Percentiles rank a stretch among this genome's conserved stretches.
Evolutionary conservation across 2,113 vertebrate species (phyloP).

Genomic region (Stegastes partitus): DNA sequence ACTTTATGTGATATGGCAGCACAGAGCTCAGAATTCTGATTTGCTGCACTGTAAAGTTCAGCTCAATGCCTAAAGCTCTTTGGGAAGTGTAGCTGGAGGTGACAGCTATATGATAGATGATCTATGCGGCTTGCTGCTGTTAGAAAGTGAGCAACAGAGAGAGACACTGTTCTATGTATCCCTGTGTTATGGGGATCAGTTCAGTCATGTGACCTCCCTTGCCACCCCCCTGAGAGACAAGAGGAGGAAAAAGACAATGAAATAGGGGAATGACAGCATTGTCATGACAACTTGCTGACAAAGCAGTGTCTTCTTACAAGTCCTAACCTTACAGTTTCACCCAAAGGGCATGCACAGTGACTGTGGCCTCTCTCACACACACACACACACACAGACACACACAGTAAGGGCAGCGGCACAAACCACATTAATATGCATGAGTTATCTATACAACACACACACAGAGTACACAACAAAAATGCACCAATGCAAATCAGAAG

Average conservation of each 20-base stretch:
- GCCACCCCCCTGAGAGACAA: constrained; percentile 41
- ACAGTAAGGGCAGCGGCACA: constrained; percentile 18
- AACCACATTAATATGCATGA: constrained; percentile 46
- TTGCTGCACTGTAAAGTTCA: constrained; percentile 19
- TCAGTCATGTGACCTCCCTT: constrained; percentile 73
- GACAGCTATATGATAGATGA: constrained; percentile 57
- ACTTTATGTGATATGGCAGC: constrained; percentile 9
- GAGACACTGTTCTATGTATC: constrained; percentile 35
- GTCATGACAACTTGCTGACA: constrained; percentile 82
- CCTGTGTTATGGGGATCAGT: constrained; percentile 66
- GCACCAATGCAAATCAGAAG: not conserved
- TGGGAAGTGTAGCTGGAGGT: constrained; percentile 41
- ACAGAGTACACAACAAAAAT: not conserved
- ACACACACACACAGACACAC: constrained; percentile 8
- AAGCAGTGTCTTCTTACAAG: constrained; percentile 84
- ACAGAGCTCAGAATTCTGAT: constrained; percentile 22
- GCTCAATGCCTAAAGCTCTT: constrained; percentile 15
- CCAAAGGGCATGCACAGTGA: constrained; percentile 64
- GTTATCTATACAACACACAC: not conserved
- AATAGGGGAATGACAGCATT: constrained; percentile 74
- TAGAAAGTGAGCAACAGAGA: constrained; percentile 43
- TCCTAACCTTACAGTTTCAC: constrained; percentile 77
- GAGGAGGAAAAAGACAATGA: constrained; percentile 70
- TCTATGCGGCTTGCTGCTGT: constrained; percentile 32
- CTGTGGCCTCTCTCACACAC: constrained; percentile 25